Percentiles rank a stretch among this genome's conserved stretches.
phyloP scores from a whole-genome alignment of 2,888 invertebrate genomes.

The Tipula lateralis region DNA sequence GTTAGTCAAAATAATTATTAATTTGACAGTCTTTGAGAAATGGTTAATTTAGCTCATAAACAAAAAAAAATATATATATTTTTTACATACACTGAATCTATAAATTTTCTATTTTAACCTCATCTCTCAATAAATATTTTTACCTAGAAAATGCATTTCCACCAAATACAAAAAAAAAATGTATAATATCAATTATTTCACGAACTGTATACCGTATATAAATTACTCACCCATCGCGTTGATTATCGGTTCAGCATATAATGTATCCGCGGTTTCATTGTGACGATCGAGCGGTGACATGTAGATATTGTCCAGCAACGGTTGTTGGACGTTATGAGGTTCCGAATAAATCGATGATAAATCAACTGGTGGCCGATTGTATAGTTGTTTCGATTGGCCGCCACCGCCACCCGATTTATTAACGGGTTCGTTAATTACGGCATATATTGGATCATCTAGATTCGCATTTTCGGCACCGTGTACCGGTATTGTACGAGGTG shows the following conservation, averaged over 20 bases:
- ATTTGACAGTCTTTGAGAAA: background rate
- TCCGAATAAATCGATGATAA: constrained; percentile 42
- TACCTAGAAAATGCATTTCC: constrained; percentile 3
- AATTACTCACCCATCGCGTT: constrained; percentile 41
- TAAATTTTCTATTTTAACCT: background rate
- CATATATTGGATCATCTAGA: constrained; percentile 40
- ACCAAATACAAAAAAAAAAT: background rate
- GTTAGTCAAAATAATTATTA: background rate
- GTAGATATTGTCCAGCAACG: constrained; percentile 42
- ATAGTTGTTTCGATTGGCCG: constrained; percentile 25
- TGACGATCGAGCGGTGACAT: constrained; percentile 42
- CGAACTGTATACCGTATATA: background rate
- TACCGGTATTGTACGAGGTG: constrained; percentile 28
- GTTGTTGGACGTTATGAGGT: constrained; percentile 42
- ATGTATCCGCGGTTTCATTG: constrained; percentile 37
- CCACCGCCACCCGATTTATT: constrained; percentile 7
- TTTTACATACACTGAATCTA: constrained; percentile 20
- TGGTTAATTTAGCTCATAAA: constrained; percentile 6
- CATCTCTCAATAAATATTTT: background rate
- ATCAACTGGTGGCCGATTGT: background rate
- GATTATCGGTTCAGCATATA: constrained; percentile 44
- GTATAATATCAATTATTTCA: background rate
- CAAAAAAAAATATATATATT: background rate
- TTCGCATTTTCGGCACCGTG: constrained; percentile 12
- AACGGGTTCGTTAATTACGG: constrained; percentile 39